phyloP scores from a whole-genome alignment of 2,113 vertebrate genomes.

The Phalacrocorax aristotelis region DNA sequence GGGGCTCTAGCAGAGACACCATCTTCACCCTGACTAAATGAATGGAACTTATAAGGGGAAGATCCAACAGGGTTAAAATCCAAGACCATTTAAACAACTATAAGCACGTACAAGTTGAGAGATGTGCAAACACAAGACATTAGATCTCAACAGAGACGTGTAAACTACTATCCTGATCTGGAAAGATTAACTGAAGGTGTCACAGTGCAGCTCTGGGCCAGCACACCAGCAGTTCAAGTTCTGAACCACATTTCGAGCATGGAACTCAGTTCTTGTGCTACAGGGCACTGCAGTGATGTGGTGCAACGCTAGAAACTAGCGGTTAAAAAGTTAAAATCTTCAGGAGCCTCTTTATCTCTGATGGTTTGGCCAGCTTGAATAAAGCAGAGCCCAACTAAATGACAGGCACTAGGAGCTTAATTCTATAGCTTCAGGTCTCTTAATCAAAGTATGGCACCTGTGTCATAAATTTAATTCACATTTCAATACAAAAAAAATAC shows the following conservation, averaged over 20 bases:
- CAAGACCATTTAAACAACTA: conserved; percentile 48
- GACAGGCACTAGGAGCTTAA: not conserved
- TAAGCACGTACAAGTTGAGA: conserved; percentile 52
- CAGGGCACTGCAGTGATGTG: not conserved
- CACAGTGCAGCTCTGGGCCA: conserved; percentile 50
- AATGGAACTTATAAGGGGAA: conserved; percentile 49
- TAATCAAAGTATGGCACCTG: not conserved
- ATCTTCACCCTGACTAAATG: conserved; percentile 10
- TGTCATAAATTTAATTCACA: not conserved
- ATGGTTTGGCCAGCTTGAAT: not conserved
- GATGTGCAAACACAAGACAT: conserved; percentile 54
- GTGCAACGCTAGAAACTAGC: conserved; percentile 9
- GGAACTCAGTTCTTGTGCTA: conserved; percentile 27
- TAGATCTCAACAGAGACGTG: conserved; percentile 55
- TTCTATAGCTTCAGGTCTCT: not conserved
- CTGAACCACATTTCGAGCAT: conserved; percentile 21
- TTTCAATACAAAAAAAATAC: not conserved
- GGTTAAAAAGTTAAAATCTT: conserved; percentile 24
- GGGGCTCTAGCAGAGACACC: not conserved
- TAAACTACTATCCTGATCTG: conserved; percentile 58
- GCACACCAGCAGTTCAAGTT: conserved; percentile 50
- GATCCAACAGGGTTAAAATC: conserved; percentile 57
- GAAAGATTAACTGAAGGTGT: conserved; percentile 65
- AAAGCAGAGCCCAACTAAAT: not conserved
- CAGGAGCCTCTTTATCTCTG: not conserved